Conservation (phyloP, 2,113 vertebrate species). For the Thamnophis sirtalis region DNA sequence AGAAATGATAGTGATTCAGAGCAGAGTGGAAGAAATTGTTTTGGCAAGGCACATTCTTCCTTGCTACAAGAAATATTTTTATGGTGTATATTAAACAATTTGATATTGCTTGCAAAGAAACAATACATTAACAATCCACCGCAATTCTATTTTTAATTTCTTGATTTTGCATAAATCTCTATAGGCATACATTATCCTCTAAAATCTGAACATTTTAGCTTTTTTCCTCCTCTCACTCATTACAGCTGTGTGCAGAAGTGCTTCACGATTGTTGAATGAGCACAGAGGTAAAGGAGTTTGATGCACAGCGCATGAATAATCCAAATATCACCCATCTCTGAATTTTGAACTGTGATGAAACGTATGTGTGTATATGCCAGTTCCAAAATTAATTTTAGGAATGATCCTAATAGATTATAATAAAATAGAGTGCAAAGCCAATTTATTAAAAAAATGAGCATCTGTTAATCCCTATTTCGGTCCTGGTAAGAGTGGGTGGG, state of each 20-base stretch:
- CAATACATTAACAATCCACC: neutral
- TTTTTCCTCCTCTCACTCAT: neutral
- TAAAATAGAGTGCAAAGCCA: neutral
- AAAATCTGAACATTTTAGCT: neutral
- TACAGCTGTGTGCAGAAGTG: neutral
- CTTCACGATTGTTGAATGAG: neutral
- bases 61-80: neutral
- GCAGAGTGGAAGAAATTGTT: neutral
- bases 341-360: neutral
- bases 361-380: neutral
- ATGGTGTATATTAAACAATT: neutral
- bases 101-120: neutral
- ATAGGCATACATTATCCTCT: neutral
- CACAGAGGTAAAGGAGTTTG: neutral
- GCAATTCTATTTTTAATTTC: neutral
- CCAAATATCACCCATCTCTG: neutral
- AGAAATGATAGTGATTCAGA: neutral
- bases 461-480: neutral
- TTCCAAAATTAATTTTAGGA: neutral
- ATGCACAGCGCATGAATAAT: neutral
- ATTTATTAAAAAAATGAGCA: neutral
- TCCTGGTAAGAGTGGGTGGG: neutral
- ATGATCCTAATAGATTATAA: neutral
- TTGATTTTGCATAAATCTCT: neutral
- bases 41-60: neutral